Evolutionary conservation across 64 coral and sea anemone species (phyloP), one percentile per base, ranked within the genome.

Genomic region (Actinia tenebrosa): DNA sequence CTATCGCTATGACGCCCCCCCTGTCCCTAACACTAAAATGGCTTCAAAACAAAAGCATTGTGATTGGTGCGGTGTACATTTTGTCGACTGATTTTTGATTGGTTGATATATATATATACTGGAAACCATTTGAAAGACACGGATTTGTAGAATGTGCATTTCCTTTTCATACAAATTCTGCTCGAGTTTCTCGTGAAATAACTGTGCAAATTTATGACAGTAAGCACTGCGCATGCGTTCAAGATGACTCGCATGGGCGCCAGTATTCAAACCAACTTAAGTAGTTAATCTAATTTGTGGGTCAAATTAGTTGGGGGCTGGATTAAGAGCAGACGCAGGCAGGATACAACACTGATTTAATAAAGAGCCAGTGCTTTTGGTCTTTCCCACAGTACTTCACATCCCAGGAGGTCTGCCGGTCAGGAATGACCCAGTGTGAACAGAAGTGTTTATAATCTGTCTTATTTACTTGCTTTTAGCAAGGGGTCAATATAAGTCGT

Each of bases 341-440:
- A 66, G 63, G 63, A n/a, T 66, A 23, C 63, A 66, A 66, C n/a
- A 66, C 19, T 66, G 22, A 66, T 23, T 66, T 23, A 58, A 58
- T 58, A 66, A 66, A 66, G 63, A n/a, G n/a, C 2, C 19, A n/a
- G 63, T 20, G 19, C n/a, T 23, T 66, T 23, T 20, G 0, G 10
- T n/a, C 7, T n/a, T 66, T 66, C 63, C n/a, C 63, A 66, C 63
- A 66, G 63, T 23, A n/a, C 63, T 20, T 66, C 19, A 66, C 63
- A 66, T 66, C 63, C 63, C 63, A 66, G 69, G 69, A 75, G 69
- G 69, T 75, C 69, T 75, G 26, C 56, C 56, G 56, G 56, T 75
- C 8, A 75, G n/a, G 7, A 5, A 9, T 19, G 66, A 27, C 22
- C 42, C 23, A 3, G 69, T 42, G 26, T 75, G 7, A 75, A 11